These are phyloP conservation scores for Tetraneura akinire DNA, from an alignment of 1,140 invertebrate genomes.

Conservation along the genomic window DNA sequence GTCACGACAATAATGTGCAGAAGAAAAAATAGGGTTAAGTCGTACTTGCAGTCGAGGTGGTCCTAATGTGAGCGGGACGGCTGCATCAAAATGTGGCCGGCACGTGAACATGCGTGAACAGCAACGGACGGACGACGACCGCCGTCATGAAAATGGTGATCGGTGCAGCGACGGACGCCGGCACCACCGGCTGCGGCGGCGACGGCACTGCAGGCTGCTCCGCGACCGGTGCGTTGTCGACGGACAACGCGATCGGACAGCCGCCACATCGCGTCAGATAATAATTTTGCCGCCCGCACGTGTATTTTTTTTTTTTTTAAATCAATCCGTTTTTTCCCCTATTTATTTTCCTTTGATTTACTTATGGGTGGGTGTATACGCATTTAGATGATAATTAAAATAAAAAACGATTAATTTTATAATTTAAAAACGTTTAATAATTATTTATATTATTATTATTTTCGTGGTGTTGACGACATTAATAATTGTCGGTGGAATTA, in stretches of 20 bases:
- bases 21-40: not conserved
- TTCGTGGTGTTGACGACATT: too few relatives aligned
- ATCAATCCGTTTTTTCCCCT: too few relatives aligned
- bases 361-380: too few relatives aligned
- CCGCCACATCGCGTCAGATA: not conserved
- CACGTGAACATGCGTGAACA: not conserved
- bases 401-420: too few relatives aligned
- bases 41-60: not conserved
- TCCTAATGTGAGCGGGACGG: not conserved
- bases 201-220: too few relatives aligned
- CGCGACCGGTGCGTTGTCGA: not conserved
- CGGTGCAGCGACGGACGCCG: slow-evolving; percentile 6
- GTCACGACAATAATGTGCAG: too few relatives aligned
- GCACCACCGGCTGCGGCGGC: not conserved
- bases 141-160: not conserved
- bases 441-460: too few relatives aligned
- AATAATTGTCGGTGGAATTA: too few relatives aligned
- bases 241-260: slow-evolving; percentile 6
- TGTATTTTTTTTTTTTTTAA: too few relatives aligned
- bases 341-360: too few relatives aligned
- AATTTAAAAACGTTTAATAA: too few relatives aligned
- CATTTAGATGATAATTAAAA: too few relatives aligned
- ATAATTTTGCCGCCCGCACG: not conserved
- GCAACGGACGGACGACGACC: slow-evolving; percentile 6
- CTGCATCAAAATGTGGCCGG: not conserved